Evolutionary conservation across 2,888 invertebrate species (phyloP).

Genomic region (Embidobia sp.): DNA sequence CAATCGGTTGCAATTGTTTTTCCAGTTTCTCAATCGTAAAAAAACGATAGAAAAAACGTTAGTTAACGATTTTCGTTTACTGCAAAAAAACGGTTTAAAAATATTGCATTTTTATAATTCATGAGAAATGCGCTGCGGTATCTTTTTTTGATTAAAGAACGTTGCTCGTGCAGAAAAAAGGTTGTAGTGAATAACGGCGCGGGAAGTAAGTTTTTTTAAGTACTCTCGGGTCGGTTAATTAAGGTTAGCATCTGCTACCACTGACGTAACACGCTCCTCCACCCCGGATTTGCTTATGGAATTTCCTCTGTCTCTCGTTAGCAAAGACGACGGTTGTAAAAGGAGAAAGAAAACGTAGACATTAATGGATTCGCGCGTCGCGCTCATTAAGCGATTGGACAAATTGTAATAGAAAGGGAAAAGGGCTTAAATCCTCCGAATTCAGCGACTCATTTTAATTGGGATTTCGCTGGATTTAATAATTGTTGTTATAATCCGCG

Average conservation of each 20-base stretch:
- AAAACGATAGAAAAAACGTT: too few species aligned
- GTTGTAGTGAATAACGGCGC: slow-evolving; percentile 26
- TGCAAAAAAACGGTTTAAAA: too few species aligned
- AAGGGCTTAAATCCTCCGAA: slow-evolving; percentile 16
- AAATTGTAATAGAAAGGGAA: slow-evolving; percentile 23
- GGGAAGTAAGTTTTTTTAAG: slow-evolving; percentile 37
- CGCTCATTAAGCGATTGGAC: slow-evolving; percentile 44
- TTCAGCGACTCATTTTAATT: slow-evolving; percentile 14
- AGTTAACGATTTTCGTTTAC: too few species aligned
- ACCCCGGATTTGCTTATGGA: slow-evolving; percentile 46
- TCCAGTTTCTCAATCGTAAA: too few species aligned
- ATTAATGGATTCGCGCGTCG: slow-evolving; percentile 39
- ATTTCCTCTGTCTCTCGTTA: slow-evolving; percentile 42
- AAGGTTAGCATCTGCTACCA: slow-evolving; percentile 49
- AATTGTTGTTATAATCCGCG: slow-evolving; percentile 20
- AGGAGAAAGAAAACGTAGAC: slow-evolving; percentile 14
- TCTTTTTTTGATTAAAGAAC: slow-evolving; percentile 20
- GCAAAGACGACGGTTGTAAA: slow-evolving; percentile 11
- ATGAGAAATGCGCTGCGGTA: slow-evolving; percentile 36
- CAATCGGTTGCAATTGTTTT: too few species aligned
- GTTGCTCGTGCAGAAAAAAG: slow-evolving; percentile 6
- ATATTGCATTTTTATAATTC: background rate
- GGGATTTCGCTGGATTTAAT: background rate
- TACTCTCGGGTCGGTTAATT: slow-evolving; percentile 36
- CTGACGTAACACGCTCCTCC: slow-evolving; percentile 41